A percentile compares a stretch with the other conserved stretches of the same genome.
phyloP scores from a whole-genome alignment of 2,797 vertebrate genomes.

The Dendrocincla tyrannina region DNA sequence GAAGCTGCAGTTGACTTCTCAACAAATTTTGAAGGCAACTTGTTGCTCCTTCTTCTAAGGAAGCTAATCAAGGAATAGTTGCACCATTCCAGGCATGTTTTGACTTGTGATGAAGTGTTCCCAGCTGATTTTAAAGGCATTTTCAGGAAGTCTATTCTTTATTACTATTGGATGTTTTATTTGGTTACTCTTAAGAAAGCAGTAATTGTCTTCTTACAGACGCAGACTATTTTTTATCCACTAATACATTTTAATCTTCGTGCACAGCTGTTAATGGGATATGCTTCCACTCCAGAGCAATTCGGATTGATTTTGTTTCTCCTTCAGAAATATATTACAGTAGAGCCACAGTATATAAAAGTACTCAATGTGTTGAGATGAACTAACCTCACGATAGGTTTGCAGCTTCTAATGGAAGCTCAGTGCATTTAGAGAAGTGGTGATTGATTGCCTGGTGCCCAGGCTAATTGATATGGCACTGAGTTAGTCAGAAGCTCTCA shows the following conservation, averaged over 20 bases:
- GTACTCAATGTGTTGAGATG: conserved; percentile 27
- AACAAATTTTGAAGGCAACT: conserved; percentile 9
- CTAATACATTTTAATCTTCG: conserved; percentile 53
- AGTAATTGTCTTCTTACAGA: conserved; percentile 38
- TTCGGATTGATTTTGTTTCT: conserved; percentile 64
- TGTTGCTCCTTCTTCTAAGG: neutral
- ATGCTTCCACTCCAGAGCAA: conserved; percentile 45
- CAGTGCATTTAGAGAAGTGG: conserved; percentile 41
- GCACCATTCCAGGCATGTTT: neutral
- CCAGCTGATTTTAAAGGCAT: conserved; percentile 10
- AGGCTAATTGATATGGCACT: conserved; percentile 52
- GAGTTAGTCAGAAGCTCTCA: conserved; percentile 62
- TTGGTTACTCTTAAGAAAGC: conserved; percentile 37
- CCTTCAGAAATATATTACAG: conserved; percentile 58
- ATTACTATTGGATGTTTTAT: conserved; percentile 18
- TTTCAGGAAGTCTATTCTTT: conserved; percentile 6
- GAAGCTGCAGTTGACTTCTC: neutral
- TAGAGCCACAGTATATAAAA: conserved; percentile 49
- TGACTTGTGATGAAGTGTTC: neutral
- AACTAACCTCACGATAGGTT: neutral
- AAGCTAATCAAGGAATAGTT: conserved; percentile 29
- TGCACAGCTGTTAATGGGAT: conserved; percentile 47
- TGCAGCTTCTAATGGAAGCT: conserved; percentile 49
- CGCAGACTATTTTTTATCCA: neutral
- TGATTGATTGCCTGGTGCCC: conserved; percentile 40